Evolutionary conservation across 2,888 invertebrate genomes (phyloP).

Genomic region (Stomorhina lunata): DNA sequence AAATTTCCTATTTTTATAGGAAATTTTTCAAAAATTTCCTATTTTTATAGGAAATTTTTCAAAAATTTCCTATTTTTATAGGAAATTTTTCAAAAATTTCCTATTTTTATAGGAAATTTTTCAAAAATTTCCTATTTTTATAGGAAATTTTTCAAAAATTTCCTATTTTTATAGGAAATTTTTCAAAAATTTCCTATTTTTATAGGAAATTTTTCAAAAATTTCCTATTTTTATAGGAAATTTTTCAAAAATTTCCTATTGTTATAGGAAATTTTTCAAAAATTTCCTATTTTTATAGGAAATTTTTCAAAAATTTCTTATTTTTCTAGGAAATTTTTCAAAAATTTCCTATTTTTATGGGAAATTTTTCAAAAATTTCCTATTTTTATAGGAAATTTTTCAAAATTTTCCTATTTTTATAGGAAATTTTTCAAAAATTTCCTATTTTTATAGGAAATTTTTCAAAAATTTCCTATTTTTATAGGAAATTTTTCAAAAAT

Average conservation of each 20-base stretch:
- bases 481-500: conserved; percentile 14
- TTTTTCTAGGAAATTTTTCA: not conserved
- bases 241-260: conserved; percentile 33
- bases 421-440: conserved; percentile 21
- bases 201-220: conserved; percentile 13
- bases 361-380: conserved; percentile 29
- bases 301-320: conserved; percentile 31
- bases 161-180: not conserved
- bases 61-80: conserved; percentile 45
- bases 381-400: not conserved
- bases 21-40: conserved; percentile 29
- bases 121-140: conserved; percentile 43
- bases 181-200: conserved; percentile 39
- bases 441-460: not conserved
- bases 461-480: conserved; percentile 42
- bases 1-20: conserved; percentile 35
- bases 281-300: conserved; percentile 24
- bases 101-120: not conserved
- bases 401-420: conserved; percentile 44
- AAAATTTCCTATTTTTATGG: conserved; percentile 42
- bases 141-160: conserved; percentile 19
- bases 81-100: conserved; percentile 22
- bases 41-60: not conserved
- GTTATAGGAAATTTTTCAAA: conserved; percentile 9
- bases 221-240: conserved; percentile 19